Evolutionary conservation across 2,888 invertebrate genomes (phyloP).

Genomic region (Eilema depressum): DNA sequence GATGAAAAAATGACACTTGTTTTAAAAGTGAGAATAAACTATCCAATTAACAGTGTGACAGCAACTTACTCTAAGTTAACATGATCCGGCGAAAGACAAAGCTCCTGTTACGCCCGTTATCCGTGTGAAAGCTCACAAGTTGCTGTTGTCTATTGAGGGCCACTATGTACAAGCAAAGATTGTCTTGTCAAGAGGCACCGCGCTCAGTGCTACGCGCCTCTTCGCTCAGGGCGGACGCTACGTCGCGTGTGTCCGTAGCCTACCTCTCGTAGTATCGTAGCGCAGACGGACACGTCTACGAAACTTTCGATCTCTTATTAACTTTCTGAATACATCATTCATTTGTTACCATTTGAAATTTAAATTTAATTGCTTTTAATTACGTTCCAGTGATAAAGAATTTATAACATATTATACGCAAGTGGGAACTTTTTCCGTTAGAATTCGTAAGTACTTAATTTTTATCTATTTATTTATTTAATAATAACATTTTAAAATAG

Average conservation of each 20-base stretch:
- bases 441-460: slow-evolving; percentile 68
- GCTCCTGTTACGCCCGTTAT: slow-evolving; percentile 74
- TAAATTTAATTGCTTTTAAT: slow-evolving; percentile 34
- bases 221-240: slow-evolving; percentile 76
- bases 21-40: slow-evolving; percentile 40
- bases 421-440: slow-evolving; percentile 60
- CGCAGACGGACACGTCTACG: slow-evolving; percentile 58
- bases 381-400: slow-evolving; percentile 35
- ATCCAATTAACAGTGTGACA: slow-evolving; percentile 63
- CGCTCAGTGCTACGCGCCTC: slow-evolving; percentile 80
- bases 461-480: background rate
- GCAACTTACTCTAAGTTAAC: slow-evolving; percentile 56
- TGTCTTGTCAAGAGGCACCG: slow-evolving; percentile 80
- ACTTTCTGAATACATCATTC: slow-evolving; percentile 31
- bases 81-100: slow-evolving; percentile 72
- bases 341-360: slow-evolving; percentile 21
- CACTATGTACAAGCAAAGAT: slow-evolving; percentile 79
- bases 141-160: slow-evolving; percentile 78
- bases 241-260: slow-evolving; percentile 53
- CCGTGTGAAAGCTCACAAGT: slow-evolving; percentile 80
- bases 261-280: slow-evolving; percentile 55
- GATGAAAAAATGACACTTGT: slow-evolving; percentile 21
- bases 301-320: slow-evolving; percentile 47
- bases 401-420: slow-evolving; percentile 42
- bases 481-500: background rate